Evolutionary conservation across 1,140 invertebrate genomes (phyloP).

Genomic region (Paraescarpia echinospica): DNA sequence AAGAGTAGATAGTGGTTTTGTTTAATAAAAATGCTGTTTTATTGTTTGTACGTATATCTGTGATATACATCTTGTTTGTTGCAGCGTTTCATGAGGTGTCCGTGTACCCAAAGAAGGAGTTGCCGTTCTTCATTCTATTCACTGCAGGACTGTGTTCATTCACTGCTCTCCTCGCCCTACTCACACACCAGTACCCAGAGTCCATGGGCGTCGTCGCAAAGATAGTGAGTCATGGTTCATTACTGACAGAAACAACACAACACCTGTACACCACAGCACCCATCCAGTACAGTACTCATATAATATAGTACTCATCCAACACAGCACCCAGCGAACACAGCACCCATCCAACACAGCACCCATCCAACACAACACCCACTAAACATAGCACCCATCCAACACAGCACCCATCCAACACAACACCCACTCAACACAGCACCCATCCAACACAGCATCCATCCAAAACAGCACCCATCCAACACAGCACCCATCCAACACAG

Average conservation of each 20-base stretch:
- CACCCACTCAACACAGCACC: background rate
- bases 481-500: background rate
- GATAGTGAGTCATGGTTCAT: slow-evolving; percentile 62
- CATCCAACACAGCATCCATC: background rate
- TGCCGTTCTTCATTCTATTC: slow-evolving; percentile 93
- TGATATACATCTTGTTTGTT: slow-evolving; percentile 34
- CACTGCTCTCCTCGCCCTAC: slow-evolving; percentile 87
- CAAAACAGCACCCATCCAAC: background rate
- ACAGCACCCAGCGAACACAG: background rate
- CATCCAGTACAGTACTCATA: background rate
- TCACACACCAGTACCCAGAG: slow-evolving; percentile 94
- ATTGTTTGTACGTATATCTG: slow-evolving; percentile 28
- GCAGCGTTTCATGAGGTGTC: slow-evolving; percentile 89
- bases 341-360: background rate
- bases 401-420: background rate
- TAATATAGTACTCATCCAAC: background rate
- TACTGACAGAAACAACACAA: background rate
- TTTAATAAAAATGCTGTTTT: background rate
- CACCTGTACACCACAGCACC: background rate
- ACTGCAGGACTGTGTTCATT: slow-evolving; percentile 91
- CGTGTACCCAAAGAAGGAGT: slow-evolving; percentile 93
- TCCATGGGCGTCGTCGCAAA: slow-evolving; percentile 84
- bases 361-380: background rate
- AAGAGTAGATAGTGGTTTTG: background rate
- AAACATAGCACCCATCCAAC: background rate